These are phyloP conservation scores for Emberiza fucata DNA, from an alignment of 2,113 vertebrate genomes.

Conservation along the genomic window DNA sequence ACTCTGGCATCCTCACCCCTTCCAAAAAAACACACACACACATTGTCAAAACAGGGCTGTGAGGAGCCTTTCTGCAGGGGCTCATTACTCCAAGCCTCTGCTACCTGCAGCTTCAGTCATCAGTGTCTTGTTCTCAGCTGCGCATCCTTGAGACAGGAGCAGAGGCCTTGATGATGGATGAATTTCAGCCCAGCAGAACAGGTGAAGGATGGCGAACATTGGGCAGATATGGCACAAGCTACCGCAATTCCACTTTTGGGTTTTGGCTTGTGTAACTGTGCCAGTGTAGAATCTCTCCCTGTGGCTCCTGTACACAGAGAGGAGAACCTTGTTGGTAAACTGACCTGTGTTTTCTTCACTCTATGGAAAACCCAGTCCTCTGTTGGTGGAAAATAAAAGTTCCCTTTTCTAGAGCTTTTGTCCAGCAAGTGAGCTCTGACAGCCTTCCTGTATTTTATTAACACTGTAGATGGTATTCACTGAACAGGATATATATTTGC, in stretches of 20 bases:
- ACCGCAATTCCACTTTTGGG: background rate
- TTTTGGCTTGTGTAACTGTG: background rate
- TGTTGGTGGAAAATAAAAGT: background rate
- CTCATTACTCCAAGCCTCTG: background rate
- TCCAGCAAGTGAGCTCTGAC: background rate
- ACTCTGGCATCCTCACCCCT: background rate
- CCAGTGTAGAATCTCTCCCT: background rate
- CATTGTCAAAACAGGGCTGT: background rate
- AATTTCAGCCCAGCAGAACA: background rate
- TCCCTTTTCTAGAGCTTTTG: background rate
- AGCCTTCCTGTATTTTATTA: slow-evolving; percentile 30
- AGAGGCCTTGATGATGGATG: background rate
- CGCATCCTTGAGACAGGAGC: background rate
- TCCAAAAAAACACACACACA: background rate
- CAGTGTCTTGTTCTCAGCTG: background rate
- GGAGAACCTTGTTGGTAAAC: background rate
- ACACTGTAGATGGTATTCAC: background rate
- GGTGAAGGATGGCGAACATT: background rate
- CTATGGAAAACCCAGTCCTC: background rate
- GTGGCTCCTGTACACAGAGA: background rate
- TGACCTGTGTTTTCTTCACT: background rate
- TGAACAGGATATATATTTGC: slow-evolving; percentile 24
- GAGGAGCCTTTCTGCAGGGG: background rate
- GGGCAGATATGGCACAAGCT: background rate
- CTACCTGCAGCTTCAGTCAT: background rate